A percentile compares a stretch with the other conserved stretches of the same genome.
Conservation (phyloP, 2,888 invertebrate species). For the Oasisia sp. region DNA sequence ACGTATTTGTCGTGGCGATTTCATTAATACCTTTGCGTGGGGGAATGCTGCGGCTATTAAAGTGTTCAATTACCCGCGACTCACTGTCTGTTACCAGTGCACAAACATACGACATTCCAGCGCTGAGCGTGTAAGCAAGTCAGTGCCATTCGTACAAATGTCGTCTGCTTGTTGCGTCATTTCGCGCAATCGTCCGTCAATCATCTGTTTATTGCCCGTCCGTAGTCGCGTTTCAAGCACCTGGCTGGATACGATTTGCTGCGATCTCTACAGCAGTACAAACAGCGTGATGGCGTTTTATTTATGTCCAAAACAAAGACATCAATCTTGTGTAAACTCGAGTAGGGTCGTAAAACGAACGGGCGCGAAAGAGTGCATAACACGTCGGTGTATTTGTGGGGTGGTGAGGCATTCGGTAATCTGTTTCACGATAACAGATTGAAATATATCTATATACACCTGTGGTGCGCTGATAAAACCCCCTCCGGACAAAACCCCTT, state of each 20-base stretch:
- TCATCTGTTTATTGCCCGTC: neutral
- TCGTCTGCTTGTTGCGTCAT: constrained; percentile 3
- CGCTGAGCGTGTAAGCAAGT: neutral
- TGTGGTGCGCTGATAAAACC: no score
- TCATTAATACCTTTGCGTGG: neutral
- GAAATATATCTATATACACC: no score
- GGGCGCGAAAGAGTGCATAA: neutral
- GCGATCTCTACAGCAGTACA: neutral
- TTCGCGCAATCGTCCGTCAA: neutral
- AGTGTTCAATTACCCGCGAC: neutral
- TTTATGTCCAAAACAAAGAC: neutral
- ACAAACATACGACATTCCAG: neutral
- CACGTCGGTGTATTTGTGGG: neutral
- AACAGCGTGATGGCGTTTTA: neutral
- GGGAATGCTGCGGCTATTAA: neutral
- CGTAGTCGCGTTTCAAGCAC: neutral
- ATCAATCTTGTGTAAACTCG: neutral
- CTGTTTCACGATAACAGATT: no score
- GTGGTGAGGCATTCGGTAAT: no score
- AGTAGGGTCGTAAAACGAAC: neutral
- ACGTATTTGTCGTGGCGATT: neutral
- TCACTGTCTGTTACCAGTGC: neutral
- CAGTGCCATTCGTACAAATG: neutral
- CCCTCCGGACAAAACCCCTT: no score
- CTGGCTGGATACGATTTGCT: no score